These are phyloP conservation scores for Ormia ochracea DNA, from an alignment of 2,888 invertebrate species.

Conservation along the genomic window DNA sequence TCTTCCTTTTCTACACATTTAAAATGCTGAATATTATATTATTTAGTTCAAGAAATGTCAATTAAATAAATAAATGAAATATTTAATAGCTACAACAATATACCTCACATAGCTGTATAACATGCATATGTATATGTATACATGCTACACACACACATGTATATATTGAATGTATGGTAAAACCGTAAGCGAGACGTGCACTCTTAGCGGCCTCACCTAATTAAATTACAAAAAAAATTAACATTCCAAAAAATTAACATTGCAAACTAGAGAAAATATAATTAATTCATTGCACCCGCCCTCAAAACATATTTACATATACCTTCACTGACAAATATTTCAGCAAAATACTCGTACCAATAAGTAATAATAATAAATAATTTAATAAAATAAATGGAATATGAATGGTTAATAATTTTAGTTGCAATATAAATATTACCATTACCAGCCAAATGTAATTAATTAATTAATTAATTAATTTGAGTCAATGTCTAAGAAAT, in stretches of 20 bases:
- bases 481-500: not conserved
- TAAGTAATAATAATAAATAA: not conserved
- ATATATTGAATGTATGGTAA: too few relatives aligned
- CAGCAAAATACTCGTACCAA: too few relatives aligned
- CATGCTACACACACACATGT: not conserved
- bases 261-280: not conserved
- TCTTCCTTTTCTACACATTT: slow-evolving; percentile 26
- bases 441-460: too few relatives aligned
- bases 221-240: too few relatives aligned
- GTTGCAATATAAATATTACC: too few relatives aligned
- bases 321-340: not conserved
- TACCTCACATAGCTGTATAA: not conserved
- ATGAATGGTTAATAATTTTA: slow-evolving; percentile 4
- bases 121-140: not conserved
- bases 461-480: not conserved
- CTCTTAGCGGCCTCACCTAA: not conserved
- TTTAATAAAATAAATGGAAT: not conserved
- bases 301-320: not conserved
- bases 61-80: slow-evolving; percentile 7
- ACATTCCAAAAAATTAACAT: too few relatives aligned
- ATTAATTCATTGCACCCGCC: not conserved
- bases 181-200: too few relatives aligned
- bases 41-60: not conserved
- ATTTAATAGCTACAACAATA: not conserved
- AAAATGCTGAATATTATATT: slow-evolving; percentile 10